These are phyloP conservation scores for Loripinus fragilis DNA, from an alignment of 2,888 invertebrate genomes.

Conservation along the genomic window DNA sequence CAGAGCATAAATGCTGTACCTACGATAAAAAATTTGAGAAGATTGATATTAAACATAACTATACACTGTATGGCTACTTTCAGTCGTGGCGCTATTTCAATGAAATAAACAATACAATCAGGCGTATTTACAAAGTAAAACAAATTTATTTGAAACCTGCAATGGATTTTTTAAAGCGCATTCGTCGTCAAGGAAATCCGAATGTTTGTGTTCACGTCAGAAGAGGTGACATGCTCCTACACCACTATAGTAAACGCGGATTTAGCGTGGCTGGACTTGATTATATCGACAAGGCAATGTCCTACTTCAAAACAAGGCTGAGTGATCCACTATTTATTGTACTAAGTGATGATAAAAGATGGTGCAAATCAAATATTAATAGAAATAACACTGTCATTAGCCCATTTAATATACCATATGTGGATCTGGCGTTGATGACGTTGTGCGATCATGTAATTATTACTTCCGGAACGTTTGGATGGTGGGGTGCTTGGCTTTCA, in stretches of 20 bases:
- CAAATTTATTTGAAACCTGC: neutral
- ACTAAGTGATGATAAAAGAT: neutral
- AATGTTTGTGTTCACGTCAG: neutral
- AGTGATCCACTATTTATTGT: neutral
- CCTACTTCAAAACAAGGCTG: neutral
- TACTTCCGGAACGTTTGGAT: neutral
- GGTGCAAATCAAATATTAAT: neutral
- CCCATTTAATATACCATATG: neutral
- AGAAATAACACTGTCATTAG: neutral
- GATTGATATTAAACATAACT: neutral
- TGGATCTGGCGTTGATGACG: neutral
- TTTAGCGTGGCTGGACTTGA: neutral
- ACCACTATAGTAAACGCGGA: neutral
- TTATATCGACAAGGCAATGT: neutral
- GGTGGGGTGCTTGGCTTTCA: slow-evolving; percentile 3
- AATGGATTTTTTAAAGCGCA: neutral
- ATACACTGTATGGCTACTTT: neutral
- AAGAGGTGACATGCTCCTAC: neutral
- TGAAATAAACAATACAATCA: neutral
- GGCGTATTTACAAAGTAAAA: neutral
- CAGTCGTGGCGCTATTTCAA: neutral
- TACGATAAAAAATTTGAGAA: too few relatives aligned
- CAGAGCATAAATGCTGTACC: neutral
- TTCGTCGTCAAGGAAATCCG: neutral
- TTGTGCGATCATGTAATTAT: slow-evolving; percentile 4